Percentiles rank a stretch among this genome's conserved stretches.
These are phyloP conservation scores for Cordilura impudica DNA, from an alignment of 2,888 invertebrate genomes.

Conservation along the genomic window DNA sequence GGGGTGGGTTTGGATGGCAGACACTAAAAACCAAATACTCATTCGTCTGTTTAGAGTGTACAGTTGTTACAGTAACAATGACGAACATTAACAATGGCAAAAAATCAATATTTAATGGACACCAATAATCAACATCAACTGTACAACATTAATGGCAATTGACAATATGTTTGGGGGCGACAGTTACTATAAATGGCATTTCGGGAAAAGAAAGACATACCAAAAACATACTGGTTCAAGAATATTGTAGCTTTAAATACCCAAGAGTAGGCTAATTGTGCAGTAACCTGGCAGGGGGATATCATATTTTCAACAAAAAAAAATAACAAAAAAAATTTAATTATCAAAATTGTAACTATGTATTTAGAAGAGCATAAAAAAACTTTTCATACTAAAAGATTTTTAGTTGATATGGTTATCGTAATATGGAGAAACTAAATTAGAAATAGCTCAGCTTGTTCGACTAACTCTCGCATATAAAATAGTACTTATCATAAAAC, in stretches of 20 bases:
- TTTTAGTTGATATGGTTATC: too few species aligned
- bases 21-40: background rate
- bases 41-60: background rate
- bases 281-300: too few species aligned
- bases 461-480: too few species aligned
- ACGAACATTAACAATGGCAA: slow-evolving; percentile 21
- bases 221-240: background rate
- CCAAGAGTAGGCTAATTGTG: background rate
- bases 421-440: too few species aligned
- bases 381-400: too few species aligned
- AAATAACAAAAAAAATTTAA: too few species aligned
- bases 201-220: background rate
- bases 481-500: too few species aligned
- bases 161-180: background rate
- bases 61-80: background rate
- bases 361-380: too few species aligned
- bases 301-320: too few species aligned
- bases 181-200: background rate
- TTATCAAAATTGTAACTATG: too few species aligned
- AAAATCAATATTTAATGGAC: slow-evolving; percentile 56
- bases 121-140: slow-evolving; percentile 42
- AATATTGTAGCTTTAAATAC: background rate
- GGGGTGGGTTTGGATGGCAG: too few species aligned
- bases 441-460: too few species aligned
- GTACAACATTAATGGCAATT: slow-evolving; percentile 17